phyloP scores from a whole-genome alignment of 2,113 vertebrate species.

The Murina feae region DNA sequence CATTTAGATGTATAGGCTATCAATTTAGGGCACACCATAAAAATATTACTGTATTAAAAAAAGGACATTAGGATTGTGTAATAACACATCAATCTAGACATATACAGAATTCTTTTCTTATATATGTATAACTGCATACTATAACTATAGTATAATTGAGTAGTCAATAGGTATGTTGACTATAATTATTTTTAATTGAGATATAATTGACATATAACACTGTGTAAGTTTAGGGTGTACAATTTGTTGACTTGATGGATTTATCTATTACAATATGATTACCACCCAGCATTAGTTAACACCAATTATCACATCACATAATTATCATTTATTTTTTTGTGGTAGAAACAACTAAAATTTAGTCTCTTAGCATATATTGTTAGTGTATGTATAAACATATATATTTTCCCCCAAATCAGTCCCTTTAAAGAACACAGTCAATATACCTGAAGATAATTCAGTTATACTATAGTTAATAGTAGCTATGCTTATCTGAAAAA shows the following conservation, averaged over 20 bases:
- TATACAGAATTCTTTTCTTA: not conserved
- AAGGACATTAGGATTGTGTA: not conserved
- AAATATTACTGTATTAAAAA: conserved; percentile 50
- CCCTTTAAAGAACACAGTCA: not conserved
- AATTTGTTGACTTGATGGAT: not conserved
- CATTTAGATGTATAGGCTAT: conserved; percentile 67
- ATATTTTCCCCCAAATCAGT: not conserved
- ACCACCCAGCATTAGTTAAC: not conserved
- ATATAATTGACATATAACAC: not conserved
- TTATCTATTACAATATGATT: not conserved
- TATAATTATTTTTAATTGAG: not conserved
- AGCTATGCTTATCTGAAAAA: conserved; percentile 36
- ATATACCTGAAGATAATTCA: not conserved
- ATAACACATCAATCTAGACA: not conserved
- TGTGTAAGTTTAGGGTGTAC: not conserved
- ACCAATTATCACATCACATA: not conserved
- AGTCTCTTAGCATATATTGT: not conserved
- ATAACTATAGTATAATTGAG: not conserved
- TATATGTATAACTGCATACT: not conserved
- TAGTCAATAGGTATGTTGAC: not conserved
- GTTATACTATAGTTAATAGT: not conserved
- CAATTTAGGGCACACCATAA: conserved; percentile 66
- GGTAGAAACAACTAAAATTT: not conserved
- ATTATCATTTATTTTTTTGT: not conserved
- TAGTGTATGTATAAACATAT: not conserved